Evolutionary conservation across 1,140 invertebrate species (phyloP), one percentile per base, ranked within the genome.

Genomic region (Drosophila paulistorum): DNA sequence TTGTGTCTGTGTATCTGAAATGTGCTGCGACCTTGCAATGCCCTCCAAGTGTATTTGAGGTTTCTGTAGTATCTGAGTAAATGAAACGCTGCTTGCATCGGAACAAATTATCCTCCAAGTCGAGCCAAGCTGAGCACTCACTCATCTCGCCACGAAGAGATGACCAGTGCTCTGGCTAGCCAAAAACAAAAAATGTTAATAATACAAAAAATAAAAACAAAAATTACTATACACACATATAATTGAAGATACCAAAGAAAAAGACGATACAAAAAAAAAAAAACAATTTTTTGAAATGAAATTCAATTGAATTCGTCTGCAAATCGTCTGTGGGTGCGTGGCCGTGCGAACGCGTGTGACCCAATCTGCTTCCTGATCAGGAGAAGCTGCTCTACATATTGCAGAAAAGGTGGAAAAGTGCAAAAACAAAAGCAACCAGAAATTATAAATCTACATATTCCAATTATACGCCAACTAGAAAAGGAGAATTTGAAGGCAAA

Each of bases 21-120:
- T 74, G 57, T 79, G 75, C 81, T 91, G 83, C 77, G 90, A 91
- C 90, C 90, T 91, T 91, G 90, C 83, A 91, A 91, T 91, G 90
- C 90, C 90, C 90, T 91, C 45, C 45, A 51, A 51, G 45, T 51
- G 45, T 51, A 51, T 51, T 51, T 51, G 45, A 51, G 45, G 45
- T 51, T 51, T 51, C 45, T 39, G 20, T 51, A 23, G 45, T 51
- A 51, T 51, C 45, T 51, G 45, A 51, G 45, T 91, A 90, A 91
- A 91, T 89, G 90, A 90, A 90, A 91, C 90, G 90, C 83, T 91
- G 91, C 82, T 83, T 91, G 86, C 82, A 51, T 51, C 45, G 45
- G 72, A 90, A 83, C 87, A 91, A 85, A 37, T 37, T 51, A 51
- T 51, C 45, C 45, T 51, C 45, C 45, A 51, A 51, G 45, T 51